These are phyloP conservation scores for Erpobdella octoculata DNA, from an alignment of 2,888 invertebrate genomes.

Conservation along the genomic window DNA sequence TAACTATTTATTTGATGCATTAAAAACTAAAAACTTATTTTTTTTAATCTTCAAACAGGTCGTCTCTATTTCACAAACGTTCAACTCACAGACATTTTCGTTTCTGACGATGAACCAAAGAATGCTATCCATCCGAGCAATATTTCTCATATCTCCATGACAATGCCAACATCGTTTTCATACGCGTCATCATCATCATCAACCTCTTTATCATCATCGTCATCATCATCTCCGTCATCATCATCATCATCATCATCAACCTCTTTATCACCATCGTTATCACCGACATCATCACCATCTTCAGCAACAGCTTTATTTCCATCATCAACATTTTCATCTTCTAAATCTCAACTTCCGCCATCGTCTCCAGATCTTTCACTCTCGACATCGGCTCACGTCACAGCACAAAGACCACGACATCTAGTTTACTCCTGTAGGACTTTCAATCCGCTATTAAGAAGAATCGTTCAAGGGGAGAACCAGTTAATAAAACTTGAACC, in stretches of 20 bases:
- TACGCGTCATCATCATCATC: neutral
- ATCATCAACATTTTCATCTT: neutral
- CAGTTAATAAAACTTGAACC: slow-evolving; percentile 3
- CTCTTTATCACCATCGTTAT: neutral
- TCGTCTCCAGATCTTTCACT: neutral
- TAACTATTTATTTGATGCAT: no score
- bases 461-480: neutral
- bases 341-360: neutral
- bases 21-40: no score
- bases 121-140: no score
- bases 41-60: no score
- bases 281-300: neutral
- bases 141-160: no score
- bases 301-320: neutral
- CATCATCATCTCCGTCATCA: neutral
- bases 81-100: no score
- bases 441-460: slow-evolving; percentile 8
- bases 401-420: neutral
- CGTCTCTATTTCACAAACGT: no score
- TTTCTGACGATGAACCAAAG: neutral
- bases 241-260: slow-evolving; percentile 4
- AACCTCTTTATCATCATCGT: neutral
- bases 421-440: slow-evolving; percentile 16
- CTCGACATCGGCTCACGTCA: neutral
- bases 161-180: neutral